A percentile compares a stretch with the other conserved stretches of the same genome.
These are phyloP conservation scores for Stegastes partitus DNA, from an alignment of 2,113 vertebrate genomes.

Conservation along the genomic window DNA sequence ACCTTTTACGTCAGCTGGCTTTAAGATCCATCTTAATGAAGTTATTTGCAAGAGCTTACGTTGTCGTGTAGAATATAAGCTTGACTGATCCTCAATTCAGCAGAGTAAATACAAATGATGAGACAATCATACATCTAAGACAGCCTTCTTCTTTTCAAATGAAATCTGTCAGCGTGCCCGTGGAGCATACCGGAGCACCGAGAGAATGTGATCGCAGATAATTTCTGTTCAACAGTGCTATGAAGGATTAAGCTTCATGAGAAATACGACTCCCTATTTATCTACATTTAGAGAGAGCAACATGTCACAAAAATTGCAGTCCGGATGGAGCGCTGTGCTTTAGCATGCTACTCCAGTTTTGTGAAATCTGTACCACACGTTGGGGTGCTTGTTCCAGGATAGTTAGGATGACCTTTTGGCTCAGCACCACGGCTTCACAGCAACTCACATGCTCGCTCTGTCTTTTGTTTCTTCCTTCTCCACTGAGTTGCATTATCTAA, in stretches of 20 bases:
- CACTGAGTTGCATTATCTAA: not conserved
- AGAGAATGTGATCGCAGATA: slow-evolving; percentile 10
- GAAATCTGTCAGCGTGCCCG: slow-evolving; percentile 18
- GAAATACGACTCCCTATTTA: not conserved
- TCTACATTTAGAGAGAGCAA: not conserved
- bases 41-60: slow-evolving; percentile 67
- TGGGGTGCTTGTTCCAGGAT: not conserved
- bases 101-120: slow-evolving; percentile 70
- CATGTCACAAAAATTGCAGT: slow-evolving; percentile 13
- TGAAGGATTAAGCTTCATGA: not conserved
- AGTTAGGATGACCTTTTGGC: not conserved
- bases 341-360: not conserved
- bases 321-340: not conserved
- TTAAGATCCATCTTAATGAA: slow-evolving; percentile 64
- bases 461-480: not conserved
- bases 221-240: slow-evolving; percentile 24
- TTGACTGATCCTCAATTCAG: slow-evolving; percentile 69
- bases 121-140: slow-evolving; percentile 48
- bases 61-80: slow-evolving; percentile 56
- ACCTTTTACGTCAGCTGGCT: slow-evolving; percentile 37
- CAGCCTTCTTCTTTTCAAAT: slow-evolving; percentile 41
- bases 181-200: slow-evolving; percentile 1
- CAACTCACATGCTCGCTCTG: not conserved
- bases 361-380: slow-evolving; percentile 2
- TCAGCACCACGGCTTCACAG: not conserved